Evolutionary conservation across 2,113 vertebrate species (phyloP).

Genomic region (Fregata magnificens): DNA sequence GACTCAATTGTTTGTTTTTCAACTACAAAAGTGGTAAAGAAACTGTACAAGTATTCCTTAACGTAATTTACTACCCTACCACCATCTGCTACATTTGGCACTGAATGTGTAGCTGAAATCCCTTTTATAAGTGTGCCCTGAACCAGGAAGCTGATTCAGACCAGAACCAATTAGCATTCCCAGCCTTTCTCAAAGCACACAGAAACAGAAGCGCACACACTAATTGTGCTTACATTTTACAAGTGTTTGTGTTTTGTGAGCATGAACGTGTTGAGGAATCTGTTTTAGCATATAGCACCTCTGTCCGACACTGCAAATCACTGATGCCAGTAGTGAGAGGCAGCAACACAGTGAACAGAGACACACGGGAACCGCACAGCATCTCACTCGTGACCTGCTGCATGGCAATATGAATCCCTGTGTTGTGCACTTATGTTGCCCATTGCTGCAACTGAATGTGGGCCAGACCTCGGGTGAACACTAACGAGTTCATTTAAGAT

Average conservation of each 20-base stretch:
- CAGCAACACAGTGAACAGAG: background rate
- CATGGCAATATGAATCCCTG: fast-evolving
- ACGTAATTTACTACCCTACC: slow-evolving; percentile 53
- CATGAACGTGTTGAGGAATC: background rate
- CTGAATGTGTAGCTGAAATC: slow-evolving; percentile 10
- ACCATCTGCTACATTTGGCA: slow-evolving; percentile 70
- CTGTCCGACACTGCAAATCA: background rate
- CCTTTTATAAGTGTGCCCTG: slow-evolving; percentile 31
- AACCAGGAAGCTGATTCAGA: slow-evolving; percentile 50
- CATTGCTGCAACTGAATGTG: background rate
- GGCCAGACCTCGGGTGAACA: background rate
- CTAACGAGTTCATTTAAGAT: background rate
- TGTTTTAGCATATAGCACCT: background rate
- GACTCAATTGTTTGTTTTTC: slow-evolving; percentile 56
- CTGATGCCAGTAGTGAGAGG: background rate
- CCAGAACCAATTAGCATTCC: slow-evolving; percentile 36
- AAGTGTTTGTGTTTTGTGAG: background rate
- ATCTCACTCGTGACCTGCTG: fast-evolving
- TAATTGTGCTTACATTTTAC: background rate
- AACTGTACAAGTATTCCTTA: slow-evolving; percentile 61
- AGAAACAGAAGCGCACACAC: background rate
- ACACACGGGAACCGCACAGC: fast-evolving
- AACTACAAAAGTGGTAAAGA: slow-evolving; percentile 52
- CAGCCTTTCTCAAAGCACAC: background rate
- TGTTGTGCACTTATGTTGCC: background rate